phyloP scores from a whole-genome alignment of 2,888 invertebrate genomes.

The Drosophila merina region DNA sequence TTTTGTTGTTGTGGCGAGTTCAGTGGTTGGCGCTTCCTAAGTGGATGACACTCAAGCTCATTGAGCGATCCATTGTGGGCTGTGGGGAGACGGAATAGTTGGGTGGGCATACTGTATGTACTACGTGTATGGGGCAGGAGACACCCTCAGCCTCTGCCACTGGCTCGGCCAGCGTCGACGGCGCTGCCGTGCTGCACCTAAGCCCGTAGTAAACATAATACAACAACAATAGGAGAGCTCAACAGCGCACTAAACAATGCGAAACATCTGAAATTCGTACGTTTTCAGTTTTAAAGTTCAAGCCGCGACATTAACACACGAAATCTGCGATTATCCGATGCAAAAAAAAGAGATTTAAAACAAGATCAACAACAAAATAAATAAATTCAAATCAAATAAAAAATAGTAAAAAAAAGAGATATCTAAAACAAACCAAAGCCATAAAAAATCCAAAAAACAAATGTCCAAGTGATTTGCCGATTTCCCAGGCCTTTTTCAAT shows the following conservation, averaged over 20 bases:
- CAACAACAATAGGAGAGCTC: slow-evolving; percentile 54
- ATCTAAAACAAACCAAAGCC: not conserved
- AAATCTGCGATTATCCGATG: slow-evolving; percentile 69
- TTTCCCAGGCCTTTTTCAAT: slow-evolving; percentile 13
- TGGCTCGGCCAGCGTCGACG: slow-evolving; percentile 6
- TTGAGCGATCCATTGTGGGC: slow-evolving; percentile 58
- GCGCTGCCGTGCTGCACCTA: slow-evolving; percentile 66
- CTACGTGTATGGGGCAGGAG: slow-evolving; percentile 9
- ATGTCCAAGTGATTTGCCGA: slow-evolving; percentile 12
- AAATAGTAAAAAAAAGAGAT: not conserved
- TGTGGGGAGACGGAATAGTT: too few species aligned
- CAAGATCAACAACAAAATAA: not conserved
- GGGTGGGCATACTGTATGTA: too few species aligned
- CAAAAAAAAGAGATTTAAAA: not conserved
- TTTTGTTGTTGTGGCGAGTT: slow-evolving; percentile 65
- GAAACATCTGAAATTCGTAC: slow-evolving; percentile 66
- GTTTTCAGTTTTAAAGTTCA: slow-evolving; percentile 77
- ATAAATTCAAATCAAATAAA: slow-evolving; percentile 2
- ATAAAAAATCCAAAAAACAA: slow-evolving; percentile 7
- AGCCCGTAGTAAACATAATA: slow-evolving; percentile 71
- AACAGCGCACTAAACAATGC: slow-evolving; percentile 71
- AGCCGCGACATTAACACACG: slow-evolving; percentile 78
- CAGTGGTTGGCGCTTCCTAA: slow-evolving; percentile 77
- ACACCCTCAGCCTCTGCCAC: not conserved
- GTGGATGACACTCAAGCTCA: slow-evolving; percentile 78